These are phyloP conservation scores for Macrocentrus cingulum DNA, from an alignment of 1,140 invertebrate species.

Conservation along the genomic window DNA sequence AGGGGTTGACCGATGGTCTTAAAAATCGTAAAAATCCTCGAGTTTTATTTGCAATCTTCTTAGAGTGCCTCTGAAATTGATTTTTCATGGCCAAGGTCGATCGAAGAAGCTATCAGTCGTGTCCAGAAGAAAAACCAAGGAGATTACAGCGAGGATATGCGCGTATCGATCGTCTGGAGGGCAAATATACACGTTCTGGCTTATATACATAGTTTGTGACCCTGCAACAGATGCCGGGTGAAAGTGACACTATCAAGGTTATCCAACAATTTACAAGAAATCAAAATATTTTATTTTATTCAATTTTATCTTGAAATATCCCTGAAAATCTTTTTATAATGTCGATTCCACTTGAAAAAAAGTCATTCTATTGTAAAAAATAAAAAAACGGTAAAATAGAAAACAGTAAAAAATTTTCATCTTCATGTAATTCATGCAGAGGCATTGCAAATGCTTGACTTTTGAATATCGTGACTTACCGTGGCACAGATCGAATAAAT, in stretches of 20 bases:
- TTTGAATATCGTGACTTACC: slow-evolving; percentile 6
- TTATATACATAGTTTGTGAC: slow-evolving; percentile 22
- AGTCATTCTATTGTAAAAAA: too few relatives aligned
- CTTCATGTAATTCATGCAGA: background rate
- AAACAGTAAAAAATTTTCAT: too few relatives aligned
- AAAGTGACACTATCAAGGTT: slow-evolving; percentile 54
- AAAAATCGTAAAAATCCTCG: background rate
- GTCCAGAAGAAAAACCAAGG: background rate
- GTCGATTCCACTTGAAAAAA: too few relatives aligned
- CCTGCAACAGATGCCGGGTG: slow-evolving; percentile 39
- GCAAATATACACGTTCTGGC: slow-evolving; percentile 15
- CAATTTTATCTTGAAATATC: too few relatives aligned
- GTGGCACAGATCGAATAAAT: slow-evolving; percentile 7
- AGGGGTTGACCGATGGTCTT: background rate
- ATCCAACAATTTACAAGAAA: slow-evolving; percentile 5
- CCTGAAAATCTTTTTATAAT: background rate
- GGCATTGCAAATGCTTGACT: slow-evolving; percentile 3
- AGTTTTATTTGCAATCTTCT: background rate
- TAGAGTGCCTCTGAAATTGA: background rate
- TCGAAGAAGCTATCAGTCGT: background rate
- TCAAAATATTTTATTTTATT: too few relatives aligned
- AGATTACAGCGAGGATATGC: background rate
- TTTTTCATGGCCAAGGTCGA: slow-evolving; percentile 11
- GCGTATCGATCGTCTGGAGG: slow-evolving; percentile 22
- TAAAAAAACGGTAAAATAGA: too few relatives aligned